Base-by-base conservation (phyloP, 2,888 invertebrate species). In the Harpalus rubripes region DNA sequence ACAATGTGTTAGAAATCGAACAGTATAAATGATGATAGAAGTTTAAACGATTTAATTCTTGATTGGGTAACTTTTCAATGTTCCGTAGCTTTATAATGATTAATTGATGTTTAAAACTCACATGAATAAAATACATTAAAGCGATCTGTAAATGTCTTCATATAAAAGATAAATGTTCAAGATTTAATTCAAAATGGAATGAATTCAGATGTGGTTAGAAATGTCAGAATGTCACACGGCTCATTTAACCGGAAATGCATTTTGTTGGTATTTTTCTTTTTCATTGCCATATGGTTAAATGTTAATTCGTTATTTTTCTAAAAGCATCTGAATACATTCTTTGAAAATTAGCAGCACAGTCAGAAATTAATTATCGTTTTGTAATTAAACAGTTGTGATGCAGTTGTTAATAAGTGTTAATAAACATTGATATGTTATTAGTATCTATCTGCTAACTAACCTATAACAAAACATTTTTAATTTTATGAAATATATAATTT, bases 41-140 rank as follows among this genome's bases (percentile, higher is more conserved):
- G 68, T 68, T 68, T 68, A 68, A 68, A 68, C 68, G 68, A 68
- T 68, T 68, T 68, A 68, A 68, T 68, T 68, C 68, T 68, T 68
- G 68, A 68, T 68, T 68, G 68, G 68, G 68, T 68, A 68, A 68
- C 68, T 68, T 68, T 68, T 68, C 68, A 68, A 68, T 68, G 68
- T 39, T 68, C 68, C 68, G 68, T 39, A 68, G 68, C 32, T 68
- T 68, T 68, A 68, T 68, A 68, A 68, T 68, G 68, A 68, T 68
- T 68, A 68, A 68, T 68, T 15, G 68, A 68, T n/a, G 68, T 68
- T 68, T 68, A n/a, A 68, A 68, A 68, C 68, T 68, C 68, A 68
- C 68, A 39, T 68, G 68, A 68, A 68, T 68, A 39, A 68, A 39
- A 39, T 26, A 63, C 26, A 68, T 68, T 0, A 68, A 39, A 32